Evolutionary conservation across 2,888 invertebrate species (phyloP).

Genomic region (Anodontia alba): DNA sequence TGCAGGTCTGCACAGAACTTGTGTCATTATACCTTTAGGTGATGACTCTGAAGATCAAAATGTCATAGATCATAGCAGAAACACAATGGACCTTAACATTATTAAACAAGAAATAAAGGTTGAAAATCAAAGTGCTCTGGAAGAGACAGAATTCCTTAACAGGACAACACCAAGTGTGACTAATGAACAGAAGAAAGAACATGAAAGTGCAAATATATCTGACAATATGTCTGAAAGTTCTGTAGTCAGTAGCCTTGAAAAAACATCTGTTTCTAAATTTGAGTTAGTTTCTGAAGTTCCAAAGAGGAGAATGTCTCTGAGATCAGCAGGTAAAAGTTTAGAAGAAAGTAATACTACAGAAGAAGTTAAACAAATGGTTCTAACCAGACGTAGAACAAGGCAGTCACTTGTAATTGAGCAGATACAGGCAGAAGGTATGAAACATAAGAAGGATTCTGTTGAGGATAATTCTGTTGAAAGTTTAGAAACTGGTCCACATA

Average conservation of each 20-base stretch:
- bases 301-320: constrained; percentile 1
- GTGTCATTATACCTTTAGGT: constrained; percentile 41
- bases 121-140: background rate
- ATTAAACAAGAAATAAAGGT: background rate
- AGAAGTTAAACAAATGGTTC: background rate
- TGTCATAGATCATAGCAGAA: constrained; percentile 7
- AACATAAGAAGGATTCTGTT: background rate
- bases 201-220: background rate
- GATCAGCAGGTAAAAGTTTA: background rate
- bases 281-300: background rate
- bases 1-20: background rate
- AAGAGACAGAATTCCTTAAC: background rate
- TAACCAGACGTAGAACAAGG: background rate
- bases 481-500: background rate
- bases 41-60: constrained; percentile 22
- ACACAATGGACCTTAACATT: background rate
- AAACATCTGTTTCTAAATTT: background rate
- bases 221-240: background rate
- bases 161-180: background rate
- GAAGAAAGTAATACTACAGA: background rate
- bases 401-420: background rate
- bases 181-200: background rate
- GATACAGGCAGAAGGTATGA: background rate
- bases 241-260: background rate
- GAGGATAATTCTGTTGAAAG: background rate